Evolutionary conservation across 2,888 invertebrate genomes (phyloP), one percentile per base, ranked within the genome.

Genomic region (Hirtodrosophila cameraria): DNA sequence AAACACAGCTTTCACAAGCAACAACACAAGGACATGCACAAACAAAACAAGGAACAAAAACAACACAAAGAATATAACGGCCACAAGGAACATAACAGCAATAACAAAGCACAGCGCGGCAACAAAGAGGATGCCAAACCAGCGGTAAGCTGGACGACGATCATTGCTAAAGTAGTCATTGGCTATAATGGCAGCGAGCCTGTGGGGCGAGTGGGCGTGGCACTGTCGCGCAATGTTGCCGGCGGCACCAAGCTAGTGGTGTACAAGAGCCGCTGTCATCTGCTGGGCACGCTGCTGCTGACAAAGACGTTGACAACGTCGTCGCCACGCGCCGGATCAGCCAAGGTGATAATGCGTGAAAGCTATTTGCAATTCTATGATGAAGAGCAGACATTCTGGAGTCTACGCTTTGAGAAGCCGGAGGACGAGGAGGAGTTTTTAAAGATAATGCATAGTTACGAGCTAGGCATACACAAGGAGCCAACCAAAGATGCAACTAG

Each of bases 321-420:
- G 8, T 2, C 20, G 8, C 61, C 71, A 3, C 20, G 28, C 0
- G 31, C 4, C 0, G 50, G 38, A 1, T n/a, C 23, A 0, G 6
- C 27, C 0, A 39, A 63, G 36, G 31, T 88, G 2, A 75, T 65
- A 27, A 11, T 77, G 6, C 84, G 80, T 2, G 73, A 79, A 2
- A 53, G 70, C 5, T 89, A 88, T 30, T 33, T 88, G 5, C 89
- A 89, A 45, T 89, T 85, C 85, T 92, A 92, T 68, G 93, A 93
- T 79, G 91, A 91, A 28, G 88, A 88, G 11, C 88, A 91, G 18
- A 90, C 91, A 41, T 92, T 92, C 70, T 93, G 93, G 93, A 93
- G 93, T 5, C 74, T 93, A 31, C 89, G 92, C 72, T 93, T 93
- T 77, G 90, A 71, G n/a, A 0, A 23, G 1, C 1, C 15, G 0